These are phyloP conservation scores for Colinus virginianus DNA, from an alignment of 2,113 vertebrate genomes.

Conservation along the genomic window DNA sequence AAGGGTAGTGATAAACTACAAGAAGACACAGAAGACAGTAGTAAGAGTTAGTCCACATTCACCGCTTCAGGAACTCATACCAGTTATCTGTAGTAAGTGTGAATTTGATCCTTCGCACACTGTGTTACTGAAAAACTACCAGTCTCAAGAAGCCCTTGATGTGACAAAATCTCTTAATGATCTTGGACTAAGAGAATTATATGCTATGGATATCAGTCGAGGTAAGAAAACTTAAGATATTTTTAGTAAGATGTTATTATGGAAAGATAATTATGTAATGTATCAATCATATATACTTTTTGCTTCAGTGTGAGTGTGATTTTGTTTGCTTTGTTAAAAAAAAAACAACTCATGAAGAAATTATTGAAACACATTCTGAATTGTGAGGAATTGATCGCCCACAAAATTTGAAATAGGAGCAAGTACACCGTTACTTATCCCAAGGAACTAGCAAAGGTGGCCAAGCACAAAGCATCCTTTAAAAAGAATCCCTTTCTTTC, in stretches of 20 bases:
- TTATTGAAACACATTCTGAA: too few relatives aligned
- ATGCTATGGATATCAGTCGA: conserved; percentile 89
- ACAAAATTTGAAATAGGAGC: not conserved
- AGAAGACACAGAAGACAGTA: conserved; percentile 93
- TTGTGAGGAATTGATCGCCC: not conserved
- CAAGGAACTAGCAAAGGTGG: not conserved
- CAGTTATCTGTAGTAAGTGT: conserved; percentile 93
- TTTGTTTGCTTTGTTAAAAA: not conserved
- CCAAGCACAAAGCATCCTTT: not conserved
- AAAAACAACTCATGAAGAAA: not conserved
- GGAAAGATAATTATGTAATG: not conserved
- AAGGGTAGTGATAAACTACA: conserved; percentile 95
- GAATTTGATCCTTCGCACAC: conserved; percentile 89
- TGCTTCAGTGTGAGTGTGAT: not conserved
- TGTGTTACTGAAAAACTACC: conserved; percentile 85
- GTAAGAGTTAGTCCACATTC: conserved; percentile 90
- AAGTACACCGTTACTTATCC: not conserved
- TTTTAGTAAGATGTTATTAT: not conserved
- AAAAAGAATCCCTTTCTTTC: not conserved
- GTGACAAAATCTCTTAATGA: conserved; percentile 90
- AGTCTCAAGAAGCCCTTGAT: conserved; percentile 88
- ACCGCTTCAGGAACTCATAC: conserved; percentile 84
- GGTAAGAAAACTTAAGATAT: conserved; percentile 74
- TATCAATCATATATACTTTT: not conserved
- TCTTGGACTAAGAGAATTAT: conserved; percentile 91